phyloP scores from a whole-genome alignment of 2,888 invertebrate species.

The Rambutsinella grinnellia region DNA sequence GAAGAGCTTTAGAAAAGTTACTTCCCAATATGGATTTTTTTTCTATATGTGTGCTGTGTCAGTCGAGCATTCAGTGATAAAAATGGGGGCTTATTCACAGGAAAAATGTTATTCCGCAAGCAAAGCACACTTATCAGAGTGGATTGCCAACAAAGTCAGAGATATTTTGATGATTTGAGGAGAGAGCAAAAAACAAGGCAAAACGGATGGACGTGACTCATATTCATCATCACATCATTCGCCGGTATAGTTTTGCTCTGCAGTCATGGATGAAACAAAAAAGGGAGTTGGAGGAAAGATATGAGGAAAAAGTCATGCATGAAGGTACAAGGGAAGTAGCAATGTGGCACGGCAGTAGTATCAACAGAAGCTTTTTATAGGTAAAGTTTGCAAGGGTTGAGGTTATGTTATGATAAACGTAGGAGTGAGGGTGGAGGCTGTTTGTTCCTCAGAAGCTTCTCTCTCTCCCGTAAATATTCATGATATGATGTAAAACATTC shows the following conservation, averaged over 20 bases:
- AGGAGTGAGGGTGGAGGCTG: slow-evolving; percentile 15
- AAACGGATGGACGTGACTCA: slow-evolving; percentile 23
- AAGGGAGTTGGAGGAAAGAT: slow-evolving; percentile 15
- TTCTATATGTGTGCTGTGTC: too few species aligned
- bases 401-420: background rate
- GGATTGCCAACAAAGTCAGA: too few species aligned
- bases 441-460: background rate
- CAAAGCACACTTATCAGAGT: too few species aligned
- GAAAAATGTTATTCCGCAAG: too few species aligned
- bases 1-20: background rate
- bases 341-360: background rate
- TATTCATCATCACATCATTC: slow-evolving; percentile 10
- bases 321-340: background rate
- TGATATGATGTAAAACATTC: background rate
- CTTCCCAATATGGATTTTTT: background rate
- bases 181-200: background rate
- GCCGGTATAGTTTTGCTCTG: background rate
- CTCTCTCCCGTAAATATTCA: background rate
- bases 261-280: slow-evolving; percentile 29
- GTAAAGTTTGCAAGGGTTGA: slow-evolving; percentile 30
- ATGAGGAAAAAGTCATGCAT: background rate
- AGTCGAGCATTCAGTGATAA: too few species aligned
- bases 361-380: background rate
- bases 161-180: too few species aligned
- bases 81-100: too few species aligned